phyloP scores from a whole-genome alignment of 2,113 vertebrate species.

The Indicator indicator region DNA sequence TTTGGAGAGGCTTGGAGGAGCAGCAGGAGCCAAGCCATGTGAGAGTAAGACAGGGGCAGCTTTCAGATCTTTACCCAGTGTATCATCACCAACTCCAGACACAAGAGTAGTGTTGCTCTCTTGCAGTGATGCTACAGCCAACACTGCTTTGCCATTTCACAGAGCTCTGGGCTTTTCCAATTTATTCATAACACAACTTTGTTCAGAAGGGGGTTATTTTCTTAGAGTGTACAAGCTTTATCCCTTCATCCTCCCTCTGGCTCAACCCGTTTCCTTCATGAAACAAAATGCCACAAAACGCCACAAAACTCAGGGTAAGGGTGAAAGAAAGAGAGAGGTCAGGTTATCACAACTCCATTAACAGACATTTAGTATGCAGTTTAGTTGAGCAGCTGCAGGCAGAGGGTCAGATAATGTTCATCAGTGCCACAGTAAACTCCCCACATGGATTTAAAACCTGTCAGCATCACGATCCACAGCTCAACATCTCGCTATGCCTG shows the following conservation, averaged over 20 bases:
- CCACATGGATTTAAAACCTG: neutral
- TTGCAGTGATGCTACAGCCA: neutral
- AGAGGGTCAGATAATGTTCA: neutral
- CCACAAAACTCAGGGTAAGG: neutral
- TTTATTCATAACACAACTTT: neutral
- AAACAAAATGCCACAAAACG: neutral
- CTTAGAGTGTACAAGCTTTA: neutral
- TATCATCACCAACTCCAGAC: fast-evolving
- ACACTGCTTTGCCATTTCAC: fast-evolving
- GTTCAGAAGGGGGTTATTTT: neutral
- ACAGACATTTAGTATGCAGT: constrained; percentile 43
- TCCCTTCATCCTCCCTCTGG: neutral
- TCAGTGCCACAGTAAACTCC: neutral
- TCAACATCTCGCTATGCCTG: neutral
- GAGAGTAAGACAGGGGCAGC: neutral
- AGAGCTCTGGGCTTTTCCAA: neutral
- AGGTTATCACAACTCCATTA: neutral
- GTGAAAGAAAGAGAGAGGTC: neutral
- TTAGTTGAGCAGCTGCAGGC: neutral
- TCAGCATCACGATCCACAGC: neutral
- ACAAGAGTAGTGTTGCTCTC: fast-evolving
- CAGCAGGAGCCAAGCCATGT: neutral
- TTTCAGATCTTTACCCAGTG: neutral
- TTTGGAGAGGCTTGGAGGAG: neutral
- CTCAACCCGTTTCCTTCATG: neutral